Evolutionary conservation across 2,888 invertebrate genomes (phyloP), one percentile per base, ranked within the genome.

Genomic region (Diplolepis rosae): DNA sequence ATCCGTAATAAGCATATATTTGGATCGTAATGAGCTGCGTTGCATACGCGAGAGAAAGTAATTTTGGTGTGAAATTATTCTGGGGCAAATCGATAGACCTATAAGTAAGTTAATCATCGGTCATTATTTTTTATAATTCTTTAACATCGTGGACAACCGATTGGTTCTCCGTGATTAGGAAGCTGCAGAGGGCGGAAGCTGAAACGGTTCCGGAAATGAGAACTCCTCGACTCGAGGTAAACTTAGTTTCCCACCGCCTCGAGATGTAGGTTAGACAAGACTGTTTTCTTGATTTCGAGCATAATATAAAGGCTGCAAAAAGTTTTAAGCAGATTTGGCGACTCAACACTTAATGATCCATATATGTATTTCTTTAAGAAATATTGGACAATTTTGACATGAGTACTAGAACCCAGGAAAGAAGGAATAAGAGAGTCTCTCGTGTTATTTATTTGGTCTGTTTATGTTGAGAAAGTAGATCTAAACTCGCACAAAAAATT

Each of bases 151-250:
- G 61, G 61, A 61, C 39, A 61, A 61, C 61, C 61, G 24, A 56
- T 56, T 32, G 48, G 30, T 56, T 68, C 32, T 32, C 22, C 56
- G 42, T 45, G 18, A 61, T 61, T 24, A 7, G 39, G 67, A n/a
- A 30, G 69, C 45, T 69, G 50, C 50, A 30, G 15, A 28, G 45
- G 50, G 24, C 52, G 77, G 79, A 77, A 77, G 78, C 76, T 77
- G 79, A 84, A 82, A 79, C 74, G 76, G 76, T 79, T 78, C 79
- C 87, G 87, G 87, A 87, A 87, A 87, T 87, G 83, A 87, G 83
- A 82, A 79, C 79, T 77, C 77, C 81, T 70, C 67, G 70, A 18
- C 35, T 35, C 56, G 52, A 65, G 72, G 74, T 73, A 77, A 83
- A 83, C 78, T 81, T 73, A 54, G 67, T 79, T 80, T 78, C 75